Evolutionary conservation across 2,797 vertebrate genomes (phyloP).

Genomic region (Xiphorhynchus erythropygius): DNA sequence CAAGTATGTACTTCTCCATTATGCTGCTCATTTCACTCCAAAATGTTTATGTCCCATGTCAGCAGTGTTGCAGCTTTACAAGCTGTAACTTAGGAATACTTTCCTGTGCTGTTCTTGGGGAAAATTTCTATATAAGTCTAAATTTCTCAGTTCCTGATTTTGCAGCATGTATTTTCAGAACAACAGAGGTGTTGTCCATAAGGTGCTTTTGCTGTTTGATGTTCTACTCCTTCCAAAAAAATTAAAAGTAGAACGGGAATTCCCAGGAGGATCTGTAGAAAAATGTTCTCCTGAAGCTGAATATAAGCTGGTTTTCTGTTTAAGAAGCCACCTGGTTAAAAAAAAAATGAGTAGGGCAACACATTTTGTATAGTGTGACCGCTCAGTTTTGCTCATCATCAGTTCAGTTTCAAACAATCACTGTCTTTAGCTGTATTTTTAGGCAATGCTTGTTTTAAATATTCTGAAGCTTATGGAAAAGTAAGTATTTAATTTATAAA

Average conservation of each 20-base stretch:
- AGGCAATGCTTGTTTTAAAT: not conserved
- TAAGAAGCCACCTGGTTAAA: not conserved
- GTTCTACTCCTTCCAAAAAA: not conserved
- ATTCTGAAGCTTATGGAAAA: not conserved
- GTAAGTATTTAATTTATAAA: not conserved
- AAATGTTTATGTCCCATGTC: not conserved
- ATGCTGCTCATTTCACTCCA: not conserved
- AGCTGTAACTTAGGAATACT: not conserved
- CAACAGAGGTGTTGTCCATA: not conserved
- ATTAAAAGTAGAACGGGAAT: not conserved
- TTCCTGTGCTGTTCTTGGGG: not conserved
- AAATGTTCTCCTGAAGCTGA: not conserved
- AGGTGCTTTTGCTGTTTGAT: not conserved
- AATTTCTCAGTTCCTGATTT: not conserved
- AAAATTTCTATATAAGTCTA: not conserved
- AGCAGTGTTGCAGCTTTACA: not conserved
- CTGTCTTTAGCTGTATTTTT: not conserved
- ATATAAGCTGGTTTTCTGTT: not conserved
- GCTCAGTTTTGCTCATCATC: not conserved
- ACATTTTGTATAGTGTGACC: not conserved
- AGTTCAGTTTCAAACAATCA: not conserved
- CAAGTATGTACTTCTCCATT: not conserved
- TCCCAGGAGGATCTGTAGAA: not conserved
- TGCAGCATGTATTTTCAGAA: not conserved
- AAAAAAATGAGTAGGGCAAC: not conserved